A percentile compares a stretch with the other conserved stretches of the same genome.
Conservation (phyloP, 2,888 invertebrate species). For the Drosophila merina region DNA sequence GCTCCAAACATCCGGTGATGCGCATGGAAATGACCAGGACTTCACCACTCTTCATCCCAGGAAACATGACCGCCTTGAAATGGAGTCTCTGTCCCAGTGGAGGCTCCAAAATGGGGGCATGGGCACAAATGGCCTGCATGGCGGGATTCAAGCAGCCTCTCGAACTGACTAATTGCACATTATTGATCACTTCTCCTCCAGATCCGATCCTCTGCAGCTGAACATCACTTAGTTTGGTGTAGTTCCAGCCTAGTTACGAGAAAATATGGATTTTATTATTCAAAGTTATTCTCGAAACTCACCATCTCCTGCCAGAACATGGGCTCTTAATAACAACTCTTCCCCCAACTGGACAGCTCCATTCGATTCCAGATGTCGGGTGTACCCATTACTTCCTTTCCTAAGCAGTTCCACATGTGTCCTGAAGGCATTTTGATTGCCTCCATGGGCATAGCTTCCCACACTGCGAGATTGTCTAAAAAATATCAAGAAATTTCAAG, state of each 20-base stretch:
- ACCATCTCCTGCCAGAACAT: constrained; percentile 86
- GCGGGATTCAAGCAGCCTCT: constrained; percentile 85
- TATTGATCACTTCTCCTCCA: constrained; percentile 78
- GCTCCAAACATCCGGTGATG: constrained; percentile 85
- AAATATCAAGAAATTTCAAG: background rate
- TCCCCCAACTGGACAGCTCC: constrained; percentile 86
- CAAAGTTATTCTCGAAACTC: constrained; percentile 36
- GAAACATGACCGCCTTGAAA: constrained; percentile 86
- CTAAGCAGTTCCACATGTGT: constrained; percentile 85
- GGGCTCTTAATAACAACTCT: constrained; percentile 85
- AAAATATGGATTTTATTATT: too few relatives aligned
- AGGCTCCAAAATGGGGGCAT: constrained; percentile 83
- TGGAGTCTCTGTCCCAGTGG: constrained; percentile 84
- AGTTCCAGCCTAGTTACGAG: constrained; percentile 83
- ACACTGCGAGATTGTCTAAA: constrained; percentile 81
- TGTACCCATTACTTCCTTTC: constrained; percentile 84
- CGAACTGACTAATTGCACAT: constrained; percentile 83
- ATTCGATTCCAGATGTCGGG: constrained; percentile 84
- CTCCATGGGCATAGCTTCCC: constrained; percentile 85
- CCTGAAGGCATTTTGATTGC: constrained; percentile 85
- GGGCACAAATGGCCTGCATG: constrained; percentile 84
- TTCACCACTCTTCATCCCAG: constrained; percentile 86
- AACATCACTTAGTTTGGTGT: constrained; percentile 85
- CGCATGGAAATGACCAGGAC: constrained; percentile 86
- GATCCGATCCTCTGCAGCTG: constrained; percentile 82